A percentile compares a stretch with the other conserved stretches of the same genome.
These are phyloP conservation scores for Hexactinellida sp. DNA, from an alignment of 37 sponge, comb jelly and placozoan genomes.

Conservation along the genomic window DNA sequence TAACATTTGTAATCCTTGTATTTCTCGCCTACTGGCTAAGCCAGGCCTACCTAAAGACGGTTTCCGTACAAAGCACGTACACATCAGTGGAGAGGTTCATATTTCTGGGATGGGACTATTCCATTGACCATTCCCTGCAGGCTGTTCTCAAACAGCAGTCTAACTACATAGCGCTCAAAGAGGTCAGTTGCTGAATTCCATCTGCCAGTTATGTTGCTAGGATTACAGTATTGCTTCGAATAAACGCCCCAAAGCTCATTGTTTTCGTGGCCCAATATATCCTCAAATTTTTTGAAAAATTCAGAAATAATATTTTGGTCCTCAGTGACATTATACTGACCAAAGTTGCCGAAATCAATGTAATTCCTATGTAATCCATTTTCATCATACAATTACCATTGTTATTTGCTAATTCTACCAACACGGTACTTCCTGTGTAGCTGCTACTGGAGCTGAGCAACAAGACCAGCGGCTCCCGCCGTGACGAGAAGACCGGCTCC, in stretches of 20 bases:
- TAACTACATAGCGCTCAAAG: neutral
- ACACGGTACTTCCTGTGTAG: neutral
- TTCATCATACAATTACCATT: no score
- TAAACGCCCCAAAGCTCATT: no score
- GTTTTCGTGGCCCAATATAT: no score
- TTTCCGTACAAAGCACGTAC: neutral
- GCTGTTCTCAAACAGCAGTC: neutral
- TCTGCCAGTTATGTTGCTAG: no score
- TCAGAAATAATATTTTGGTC: no score
- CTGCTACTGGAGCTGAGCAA: neutral
- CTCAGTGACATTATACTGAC: no score
- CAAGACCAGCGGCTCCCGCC: neutral
- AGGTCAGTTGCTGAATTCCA: no score
- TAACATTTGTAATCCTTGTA: neutral
- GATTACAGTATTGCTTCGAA: no score
- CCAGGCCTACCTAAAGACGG: neutral
- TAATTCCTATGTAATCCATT: no score
- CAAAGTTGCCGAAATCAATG: no score
- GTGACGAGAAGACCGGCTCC: neutral
- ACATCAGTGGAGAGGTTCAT: neutral
- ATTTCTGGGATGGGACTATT: neutral
- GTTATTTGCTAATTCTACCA: no score
- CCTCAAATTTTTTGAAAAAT: no score
- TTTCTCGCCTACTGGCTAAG: neutral
- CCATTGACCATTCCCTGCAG: neutral